A percentile compares a stretch with the other conserved stretches of the same genome.
These are phyloP conservation scores for Cyclina sinensis DNA, from an alignment of 1,140 invertebrate genomes.

Conservation along the genomic window DNA sequence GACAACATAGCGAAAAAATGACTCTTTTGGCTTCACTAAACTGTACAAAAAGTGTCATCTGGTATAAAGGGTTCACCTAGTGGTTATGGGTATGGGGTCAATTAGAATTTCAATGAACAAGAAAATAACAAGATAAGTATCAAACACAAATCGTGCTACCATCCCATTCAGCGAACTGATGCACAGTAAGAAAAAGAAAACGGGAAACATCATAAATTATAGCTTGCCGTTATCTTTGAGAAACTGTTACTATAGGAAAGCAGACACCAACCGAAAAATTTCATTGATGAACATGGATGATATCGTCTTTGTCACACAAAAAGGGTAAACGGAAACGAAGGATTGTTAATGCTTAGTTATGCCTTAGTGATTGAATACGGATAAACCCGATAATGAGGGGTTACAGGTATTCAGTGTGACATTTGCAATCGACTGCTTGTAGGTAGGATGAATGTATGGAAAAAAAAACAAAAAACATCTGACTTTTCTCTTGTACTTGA, in stretches of 20 bases:
- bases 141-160: neutral
- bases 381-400: slow-evolving; percentile 16
- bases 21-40: neutral
- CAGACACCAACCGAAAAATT: slow-evolving; percentile 35
- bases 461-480: too few relatives aligned
- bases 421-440: neutral
- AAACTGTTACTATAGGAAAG: slow-evolving; percentile 47
- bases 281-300: slow-evolving; percentile 28
- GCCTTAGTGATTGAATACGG: neutral
- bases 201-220: slow-evolving; percentile 5
- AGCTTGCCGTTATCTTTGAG: slow-evolving; percentile 5
- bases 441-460: neutral
- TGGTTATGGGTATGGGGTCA: slow-evolving; percentile 27
- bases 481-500: too few relatives aligned
- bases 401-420: neutral
- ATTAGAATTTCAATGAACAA: slow-evolving; percentile 43
- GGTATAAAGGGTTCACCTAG: neutral
- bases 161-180: neutral
- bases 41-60: slow-evolving; percentile 11
- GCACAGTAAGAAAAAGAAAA: neutral
- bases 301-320: slow-evolving; percentile 27
- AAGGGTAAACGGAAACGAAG: slow-evolving; percentile 5
- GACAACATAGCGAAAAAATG: neutral
- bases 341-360: slow-evolving; percentile 44
- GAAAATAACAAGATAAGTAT: slow-evolving; percentile 47